Evolutionary conservation across 2,888 invertebrate genomes (phyloP).

Genomic region (Metacarcinus magister): DNA sequence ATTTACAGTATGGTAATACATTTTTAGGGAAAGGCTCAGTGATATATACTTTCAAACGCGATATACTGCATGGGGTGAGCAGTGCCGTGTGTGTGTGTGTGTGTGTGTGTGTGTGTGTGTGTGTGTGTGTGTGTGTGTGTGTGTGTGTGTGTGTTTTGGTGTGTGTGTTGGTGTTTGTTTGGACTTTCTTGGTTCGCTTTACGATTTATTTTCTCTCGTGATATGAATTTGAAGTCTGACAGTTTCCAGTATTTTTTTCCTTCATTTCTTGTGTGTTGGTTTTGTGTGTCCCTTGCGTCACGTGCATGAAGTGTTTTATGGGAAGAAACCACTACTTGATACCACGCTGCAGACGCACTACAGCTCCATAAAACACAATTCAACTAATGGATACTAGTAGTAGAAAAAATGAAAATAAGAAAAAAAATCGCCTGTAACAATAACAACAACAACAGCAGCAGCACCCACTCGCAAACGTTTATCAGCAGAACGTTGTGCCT

Average conservation of each 20-base stretch:
- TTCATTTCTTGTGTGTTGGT: neutral
- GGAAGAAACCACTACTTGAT: neutral
- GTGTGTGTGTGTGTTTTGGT: neutral
- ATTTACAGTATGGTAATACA: neutral
- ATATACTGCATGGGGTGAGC: neutral
- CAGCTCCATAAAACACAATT: neutral
- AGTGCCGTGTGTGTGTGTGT: slow-evolving; percentile 45
- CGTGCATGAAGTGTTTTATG: neutral
- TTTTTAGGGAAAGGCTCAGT: neutral
- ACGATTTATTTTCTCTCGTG: neutral
- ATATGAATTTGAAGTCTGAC: neutral
- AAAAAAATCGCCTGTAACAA: neutral
- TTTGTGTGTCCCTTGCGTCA: neutral
- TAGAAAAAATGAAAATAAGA: neutral
- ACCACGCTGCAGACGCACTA: neutral
- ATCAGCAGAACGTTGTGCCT: slow-evolving; percentile 1
- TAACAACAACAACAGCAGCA: neutral
- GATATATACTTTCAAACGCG: slow-evolving; percentile 31
- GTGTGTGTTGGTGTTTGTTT: neutral
- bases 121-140: slow-evolving; percentile 55
- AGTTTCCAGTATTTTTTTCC: neutral
- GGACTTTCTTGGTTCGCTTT: slow-evolving; percentile 1
- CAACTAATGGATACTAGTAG: neutral
- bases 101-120: slow-evolving; percentile 60
- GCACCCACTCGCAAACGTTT: neutral